Conservation (phyloP, 2,888 invertebrate genomes). For the Lepidonotus clava region DNA sequence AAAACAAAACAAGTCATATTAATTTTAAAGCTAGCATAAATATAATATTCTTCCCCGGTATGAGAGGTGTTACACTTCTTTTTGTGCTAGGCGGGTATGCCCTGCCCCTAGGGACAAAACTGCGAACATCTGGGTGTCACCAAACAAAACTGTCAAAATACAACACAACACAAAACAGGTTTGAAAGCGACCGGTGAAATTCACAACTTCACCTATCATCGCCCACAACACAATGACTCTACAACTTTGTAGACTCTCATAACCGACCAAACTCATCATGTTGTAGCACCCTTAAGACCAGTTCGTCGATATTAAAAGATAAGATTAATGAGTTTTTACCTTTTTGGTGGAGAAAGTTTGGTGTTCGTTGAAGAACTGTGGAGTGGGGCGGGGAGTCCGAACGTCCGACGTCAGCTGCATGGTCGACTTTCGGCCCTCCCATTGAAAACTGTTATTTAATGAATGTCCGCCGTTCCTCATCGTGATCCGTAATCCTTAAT, state of each 20-base stretch:
- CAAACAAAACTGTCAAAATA: background rate
- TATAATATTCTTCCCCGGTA: too few species aligned
- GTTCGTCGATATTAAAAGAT: too few species aligned
- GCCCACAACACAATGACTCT: background rate
- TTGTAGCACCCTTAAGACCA: too few species aligned
- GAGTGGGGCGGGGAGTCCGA: slow-evolving; percentile 74
- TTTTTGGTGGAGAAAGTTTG: slow-evolving; percentile 78
- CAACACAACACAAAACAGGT: background rate
- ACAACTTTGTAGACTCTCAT: too few species aligned
- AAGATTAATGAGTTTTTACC: slow-evolving; percentile 64
- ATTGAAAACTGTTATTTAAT: slow-evolving; percentile 37
- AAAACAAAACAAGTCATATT: too few species aligned
- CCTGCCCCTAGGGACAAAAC: too few species aligned
- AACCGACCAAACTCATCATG: too few species aligned
- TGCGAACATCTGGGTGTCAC: too few species aligned
- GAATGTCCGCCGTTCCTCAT: slow-evolving; percentile 24
- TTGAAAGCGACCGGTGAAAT: background rate
- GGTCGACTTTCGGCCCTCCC: slow-evolving; percentile 9
- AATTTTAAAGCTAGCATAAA: too few species aligned
- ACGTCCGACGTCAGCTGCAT: slow-evolving; percentile 30
- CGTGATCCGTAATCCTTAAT: background rate
- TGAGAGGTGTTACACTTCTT: too few species aligned
- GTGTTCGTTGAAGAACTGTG: slow-evolving; percentile 72
- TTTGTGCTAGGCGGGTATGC: too few species aligned
- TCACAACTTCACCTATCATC: background rate